These are phyloP conservation scores for Thalassaphorura encarpata DNA, from an alignment of 1,140 invertebrate species.

Conservation along the genomic window DNA sequence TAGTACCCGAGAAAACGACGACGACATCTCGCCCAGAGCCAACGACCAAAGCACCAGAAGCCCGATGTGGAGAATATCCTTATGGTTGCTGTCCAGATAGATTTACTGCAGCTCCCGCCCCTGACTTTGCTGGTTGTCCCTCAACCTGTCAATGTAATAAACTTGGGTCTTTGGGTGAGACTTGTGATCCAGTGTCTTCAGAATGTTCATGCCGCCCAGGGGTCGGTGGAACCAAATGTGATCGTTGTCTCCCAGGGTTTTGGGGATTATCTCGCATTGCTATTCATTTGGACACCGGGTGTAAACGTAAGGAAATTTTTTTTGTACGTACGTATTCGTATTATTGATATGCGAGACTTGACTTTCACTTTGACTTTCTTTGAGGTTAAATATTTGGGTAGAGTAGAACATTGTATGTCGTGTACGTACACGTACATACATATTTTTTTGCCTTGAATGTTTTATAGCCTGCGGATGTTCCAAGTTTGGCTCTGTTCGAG, in stretches of 20 bases:
- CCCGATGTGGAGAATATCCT: conserved; percentile 53
- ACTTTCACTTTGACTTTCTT: neutral
- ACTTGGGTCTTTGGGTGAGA: conserved; percentile 49
- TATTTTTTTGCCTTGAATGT: neutral
- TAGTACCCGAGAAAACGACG: no score
- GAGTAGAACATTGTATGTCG: no score
- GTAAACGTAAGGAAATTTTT: conserved; percentile 61
- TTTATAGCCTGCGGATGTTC: conserved; percentile 64
- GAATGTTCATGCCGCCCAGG: conserved; percentile 77
- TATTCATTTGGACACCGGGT: conserved; percentile 67
- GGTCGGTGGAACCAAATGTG: conserved; percentile 77
- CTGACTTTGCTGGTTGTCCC: conserved; percentile 71
- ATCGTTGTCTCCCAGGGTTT: conserved; percentile 76
- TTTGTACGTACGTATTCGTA: neutral
- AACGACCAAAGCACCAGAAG: no score
- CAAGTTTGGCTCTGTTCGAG: conserved; percentile 58
- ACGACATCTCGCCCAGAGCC: no score
- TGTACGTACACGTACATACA: neutral
- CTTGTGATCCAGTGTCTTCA: conserved; percentile 65
- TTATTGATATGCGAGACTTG: no score
- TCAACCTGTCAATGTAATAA: conserved; percentile 56
- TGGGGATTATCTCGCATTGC: conserved; percentile 74
- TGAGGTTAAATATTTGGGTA: no score
- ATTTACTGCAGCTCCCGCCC: conserved; percentile 63
- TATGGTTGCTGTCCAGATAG: conserved; percentile 81